Percentiles rank a stretch among this genome's conserved stretches.
Evolutionary conservation across 2,113 vertebrate genomes (phyloP).

Genomic region (Pyxicephalus adspersus): DNA sequence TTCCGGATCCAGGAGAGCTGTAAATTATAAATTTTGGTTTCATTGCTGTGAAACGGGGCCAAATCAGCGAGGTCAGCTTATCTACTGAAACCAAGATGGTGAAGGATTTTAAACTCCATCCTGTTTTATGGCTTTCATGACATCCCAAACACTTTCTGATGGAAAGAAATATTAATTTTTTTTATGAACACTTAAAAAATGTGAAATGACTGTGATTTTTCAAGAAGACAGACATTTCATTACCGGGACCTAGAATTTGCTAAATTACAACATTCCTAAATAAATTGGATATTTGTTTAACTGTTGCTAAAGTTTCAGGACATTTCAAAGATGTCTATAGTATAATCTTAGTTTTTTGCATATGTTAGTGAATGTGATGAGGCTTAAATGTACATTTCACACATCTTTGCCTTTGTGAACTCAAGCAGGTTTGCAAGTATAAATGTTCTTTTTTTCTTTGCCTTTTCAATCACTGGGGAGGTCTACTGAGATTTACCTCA

Average conservation of each 20-base stretch:
- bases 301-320: too few relatives aligned
- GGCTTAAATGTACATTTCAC: neutral
- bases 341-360: too few relatives aligned
- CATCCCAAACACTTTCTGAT: neutral
- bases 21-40: slow-evolving; percentile 57
- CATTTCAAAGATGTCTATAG: too few relatives aligned
- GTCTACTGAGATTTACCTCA: too few relatives aligned
- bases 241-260: neutral
- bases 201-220: neutral
- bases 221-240: neutral
- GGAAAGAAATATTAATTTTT: neutral
- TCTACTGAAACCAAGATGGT: slow-evolving; percentile 25
- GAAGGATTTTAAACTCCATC: slow-evolving; percentile 26
- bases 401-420: neutral
- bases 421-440: too few relatives aligned
- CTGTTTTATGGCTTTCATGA: slow-evolving; percentile 37
- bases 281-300: neutral
- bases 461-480: too few relatives aligned
- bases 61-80: slow-evolving; percentile 55
- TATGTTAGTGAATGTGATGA: neutral
- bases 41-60: slow-evolving; percentile 31
- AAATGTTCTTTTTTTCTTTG: too few relatives aligned
- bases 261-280: neutral
- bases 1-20: slow-evolving; percentile 53
- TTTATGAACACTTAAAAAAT: neutral